phyloP scores from a whole-genome alignment of 2,113 vertebrate genomes.

The Hymenochirus boettgeri region DNA sequence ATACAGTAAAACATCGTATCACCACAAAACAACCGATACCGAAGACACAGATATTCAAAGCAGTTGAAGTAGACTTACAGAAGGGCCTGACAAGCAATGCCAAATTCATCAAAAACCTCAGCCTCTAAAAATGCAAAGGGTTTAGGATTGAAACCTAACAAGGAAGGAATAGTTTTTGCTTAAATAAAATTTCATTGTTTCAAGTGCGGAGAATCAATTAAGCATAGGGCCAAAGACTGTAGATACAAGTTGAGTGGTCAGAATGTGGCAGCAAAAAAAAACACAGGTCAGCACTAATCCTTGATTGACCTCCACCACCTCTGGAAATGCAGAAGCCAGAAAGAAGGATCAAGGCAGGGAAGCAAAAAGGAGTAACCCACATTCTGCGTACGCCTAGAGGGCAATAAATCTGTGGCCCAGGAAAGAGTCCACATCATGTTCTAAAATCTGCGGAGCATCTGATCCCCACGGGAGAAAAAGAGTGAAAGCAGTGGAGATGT shows the following conservation, averaged over 20 bases:
- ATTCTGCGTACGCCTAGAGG: not conserved
- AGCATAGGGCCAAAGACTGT: not conserved
- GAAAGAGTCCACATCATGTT: not conserved
- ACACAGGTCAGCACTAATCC: not conserved
- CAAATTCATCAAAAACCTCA: not conserved
- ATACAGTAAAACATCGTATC: not conserved
- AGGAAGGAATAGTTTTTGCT: no score
- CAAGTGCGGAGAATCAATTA: not conserved
- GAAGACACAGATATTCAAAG: not conserved
- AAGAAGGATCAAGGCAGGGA: not conserved
- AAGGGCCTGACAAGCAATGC: not conserved
- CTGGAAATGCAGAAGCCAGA: not conserved
- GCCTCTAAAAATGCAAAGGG: not conserved
- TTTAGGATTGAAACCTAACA: not conserved
- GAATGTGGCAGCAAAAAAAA: not conserved
- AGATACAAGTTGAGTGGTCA: not conserved
- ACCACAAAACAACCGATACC: not conserved
- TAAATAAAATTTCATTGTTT: not conserved
- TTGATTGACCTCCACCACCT: not conserved
- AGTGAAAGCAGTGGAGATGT: not conserved
- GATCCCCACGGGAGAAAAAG: not conserved
- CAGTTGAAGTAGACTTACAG: not conserved
- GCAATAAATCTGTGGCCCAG: not conserved
- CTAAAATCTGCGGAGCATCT: not conserved
- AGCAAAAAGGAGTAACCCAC: not conserved